A percentile compares a stretch with the other conserved stretches of the same genome.
Conservation (phyloP, 2,888 invertebrate genomes). For the Synanthedon andrenaeformis region DNA sequence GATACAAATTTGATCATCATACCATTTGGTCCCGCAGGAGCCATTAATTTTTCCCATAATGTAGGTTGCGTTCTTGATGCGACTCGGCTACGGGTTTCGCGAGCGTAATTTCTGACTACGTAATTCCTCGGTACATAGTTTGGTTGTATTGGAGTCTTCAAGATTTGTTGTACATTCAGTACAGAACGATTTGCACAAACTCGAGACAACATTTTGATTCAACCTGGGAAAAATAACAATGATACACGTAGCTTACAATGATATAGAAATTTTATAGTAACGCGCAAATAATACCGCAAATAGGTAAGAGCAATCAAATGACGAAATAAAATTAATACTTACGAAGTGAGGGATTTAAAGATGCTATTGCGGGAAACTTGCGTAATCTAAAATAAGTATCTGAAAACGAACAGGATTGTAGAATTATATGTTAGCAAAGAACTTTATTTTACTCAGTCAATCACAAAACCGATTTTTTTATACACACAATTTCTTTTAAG, state of each 20-base stretch:
- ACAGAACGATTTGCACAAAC: conserved; percentile 50
- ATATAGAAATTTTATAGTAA: not conserved
- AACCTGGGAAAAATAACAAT: conserved; percentile 15
- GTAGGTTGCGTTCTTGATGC: conserved; percentile 62
- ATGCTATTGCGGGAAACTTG: no score
- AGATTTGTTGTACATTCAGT: conserved; percentile 33
- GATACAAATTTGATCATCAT: conserved; percentile 12
- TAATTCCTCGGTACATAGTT: conserved; percentile 57
- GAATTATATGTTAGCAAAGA: no score
- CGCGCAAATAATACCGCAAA: not conserved
- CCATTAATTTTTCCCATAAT: conserved; percentile 79
- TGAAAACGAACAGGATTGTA: no score
- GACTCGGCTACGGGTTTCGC: conserved; percentile 55
- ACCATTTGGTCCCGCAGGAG: conserved; percentile 84
- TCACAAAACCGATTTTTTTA: no score
- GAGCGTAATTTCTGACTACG: conserved; percentile 66
- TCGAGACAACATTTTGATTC: conserved; percentile 62
- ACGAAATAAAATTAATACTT: not conserved
- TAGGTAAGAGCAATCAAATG: not conserved
- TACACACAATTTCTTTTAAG: no score
- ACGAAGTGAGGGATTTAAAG: no score
- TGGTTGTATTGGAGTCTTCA: conserved; percentile 54
- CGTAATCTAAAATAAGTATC: no score
- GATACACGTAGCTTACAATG: not conserved
- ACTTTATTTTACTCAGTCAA: no score